Percentiles rank a stretch among this genome's conserved stretches.
phyloP scores from a whole-genome alignment of 2,888 invertebrate species.

The Troilus luridus region DNA sequence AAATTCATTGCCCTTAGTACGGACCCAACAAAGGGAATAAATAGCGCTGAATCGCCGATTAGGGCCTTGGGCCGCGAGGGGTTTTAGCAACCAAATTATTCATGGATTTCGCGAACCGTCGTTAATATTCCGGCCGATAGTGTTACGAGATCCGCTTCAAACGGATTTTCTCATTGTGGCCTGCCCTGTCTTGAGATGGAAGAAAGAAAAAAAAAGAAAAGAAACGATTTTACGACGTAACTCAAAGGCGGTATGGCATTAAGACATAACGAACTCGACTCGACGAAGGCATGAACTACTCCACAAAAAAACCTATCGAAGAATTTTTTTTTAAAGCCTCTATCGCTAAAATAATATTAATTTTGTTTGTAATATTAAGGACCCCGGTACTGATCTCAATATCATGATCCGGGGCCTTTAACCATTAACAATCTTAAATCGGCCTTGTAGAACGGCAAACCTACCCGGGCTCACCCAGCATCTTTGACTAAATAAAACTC shows the following conservation, averaged over 20 bases:
- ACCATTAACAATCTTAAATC: too few species aligned
- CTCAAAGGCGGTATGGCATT: constrained; percentile 18
- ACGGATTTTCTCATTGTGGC: constrained; percentile 36
- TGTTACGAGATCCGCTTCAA: constrained; percentile 36
- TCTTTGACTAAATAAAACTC: too few species aligned
- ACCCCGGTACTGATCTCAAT: too few species aligned
- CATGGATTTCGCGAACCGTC: constrained; percentile 28
- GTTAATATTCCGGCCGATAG: constrained; percentile 37
- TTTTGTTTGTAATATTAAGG: too few species aligned
- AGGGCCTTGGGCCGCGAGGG: background rate
- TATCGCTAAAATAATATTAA: background rate
- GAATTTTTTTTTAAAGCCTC: background rate
- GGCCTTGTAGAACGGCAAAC: too few species aligned
- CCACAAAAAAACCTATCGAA: background rate
- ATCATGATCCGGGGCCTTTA: too few species aligned
- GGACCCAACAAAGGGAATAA: constrained; percentile 27
- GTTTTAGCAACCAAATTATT: constrained; percentile 35
- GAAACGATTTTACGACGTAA: constrained; percentile 2
- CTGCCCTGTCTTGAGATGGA: background rate
- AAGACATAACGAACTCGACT: background rate
- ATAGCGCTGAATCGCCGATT: constrained; percentile 1
- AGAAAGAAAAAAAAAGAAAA: constrained; percentile 1
- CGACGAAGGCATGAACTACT: background rate
- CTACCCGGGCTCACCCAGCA: too few species aligned
- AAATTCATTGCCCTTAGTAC: constrained; percentile 23